Base-by-base conservation (phyloP, 92 coral and sea anemone genomes). In the Zoanthus solanderi region DNA sequence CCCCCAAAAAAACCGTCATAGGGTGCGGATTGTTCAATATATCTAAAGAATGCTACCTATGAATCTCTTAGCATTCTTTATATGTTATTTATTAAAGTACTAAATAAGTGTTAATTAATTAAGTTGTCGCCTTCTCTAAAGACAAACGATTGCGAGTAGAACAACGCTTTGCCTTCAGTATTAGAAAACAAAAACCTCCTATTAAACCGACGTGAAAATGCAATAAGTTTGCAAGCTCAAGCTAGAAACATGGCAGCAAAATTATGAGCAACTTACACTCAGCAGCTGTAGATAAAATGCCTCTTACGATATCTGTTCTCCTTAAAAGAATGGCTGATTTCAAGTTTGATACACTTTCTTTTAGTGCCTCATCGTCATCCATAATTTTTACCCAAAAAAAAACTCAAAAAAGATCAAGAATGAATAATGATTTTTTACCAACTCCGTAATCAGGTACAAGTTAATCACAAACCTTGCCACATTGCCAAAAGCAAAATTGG, bases 311-410 rank as follows among this genome's bases (percentile, higher is more conserved):
- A 72, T 97, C 99, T 42, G 99, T 91, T 86, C 99, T 90, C 45
- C 98, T 92, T 46, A 97, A 86, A 71, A 97, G 90, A 76, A 97
- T 94, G 30, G 99, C 98, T 37, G 96, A 90, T 53, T 94, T 93
- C 53, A 97, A 93, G 67, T 93, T 97, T 6, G 95, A 92, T 9
- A 95, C 98, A 77, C 99, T 97, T 57, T 97, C 99, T 72, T 93
- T 94, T 72, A 97, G 61, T 1, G 98, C 96, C 77, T 88, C 96
- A 72, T 97, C 99, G 73, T 97, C 99, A 91, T 96, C 98, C 99
- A 97, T 97, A 75, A 81, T 81, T 81, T 67, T 81, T 60, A 10
- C 44, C 16, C 30, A 53, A 13, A 37, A 37, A 37, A 32, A 42
- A 17, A 17, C 23, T 2, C 7, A 28, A 5, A 14, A 67, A 13